phyloP scores from a whole-genome alignment of 2,113 vertebrate species.

The Crotalus horridus region DNA sequence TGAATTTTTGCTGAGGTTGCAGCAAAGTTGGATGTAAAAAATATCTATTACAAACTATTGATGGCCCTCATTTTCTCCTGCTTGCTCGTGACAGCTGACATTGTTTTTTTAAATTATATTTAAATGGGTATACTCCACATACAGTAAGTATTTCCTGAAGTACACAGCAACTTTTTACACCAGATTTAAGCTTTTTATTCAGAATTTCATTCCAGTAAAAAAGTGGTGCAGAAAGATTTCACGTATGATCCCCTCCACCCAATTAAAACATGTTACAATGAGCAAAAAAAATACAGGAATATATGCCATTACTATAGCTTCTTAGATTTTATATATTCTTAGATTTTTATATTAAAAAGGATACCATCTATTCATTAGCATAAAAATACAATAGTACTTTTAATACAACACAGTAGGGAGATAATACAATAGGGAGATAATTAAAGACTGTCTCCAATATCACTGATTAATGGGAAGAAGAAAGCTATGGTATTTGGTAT shows the following conservation, averaged over 20 bases:
- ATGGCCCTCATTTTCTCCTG: background rate
- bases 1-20: background rate
- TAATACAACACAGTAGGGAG: background rate
- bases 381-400: background rate
- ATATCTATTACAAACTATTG: background rate
- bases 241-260: background rate
- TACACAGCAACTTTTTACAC: background rate
- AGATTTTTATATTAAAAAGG: constrained; percentile 6
- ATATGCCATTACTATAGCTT: background rate
- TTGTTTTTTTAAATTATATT: background rate
- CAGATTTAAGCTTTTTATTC: constrained; percentile 12
- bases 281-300: background rate
- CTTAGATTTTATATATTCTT: background rate
- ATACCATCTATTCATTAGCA: background rate
- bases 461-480: background rate
- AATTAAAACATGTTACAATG: background rate
- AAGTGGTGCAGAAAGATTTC: background rate
- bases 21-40: background rate
- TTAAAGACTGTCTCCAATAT: background rate
- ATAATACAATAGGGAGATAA: background rate
- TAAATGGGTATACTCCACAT: background rate
- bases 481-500: background rate
- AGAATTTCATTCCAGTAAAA: background rate
- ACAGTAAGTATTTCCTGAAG: background rate
- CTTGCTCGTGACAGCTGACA: background rate